Percentiles rank a stretch among this genome's conserved stretches.
Evolutionary conservation across 2,888 invertebrate genomes (phyloP).

Genomic region (Elegia similella): DNA sequence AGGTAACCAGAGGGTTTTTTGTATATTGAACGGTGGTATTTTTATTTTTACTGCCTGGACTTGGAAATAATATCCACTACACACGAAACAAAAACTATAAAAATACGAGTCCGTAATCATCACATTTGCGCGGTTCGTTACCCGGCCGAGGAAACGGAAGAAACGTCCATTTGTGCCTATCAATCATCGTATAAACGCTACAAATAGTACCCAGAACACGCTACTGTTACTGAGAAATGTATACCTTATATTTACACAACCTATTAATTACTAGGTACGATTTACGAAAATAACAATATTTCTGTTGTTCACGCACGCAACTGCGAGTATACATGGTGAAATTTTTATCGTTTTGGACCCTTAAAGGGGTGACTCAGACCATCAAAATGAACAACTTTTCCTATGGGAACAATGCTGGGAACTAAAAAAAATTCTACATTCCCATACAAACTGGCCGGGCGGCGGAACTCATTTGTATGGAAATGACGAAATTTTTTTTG

Average conservation of each 20-base stretch:
- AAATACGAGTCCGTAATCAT: constrained; percentile 42
- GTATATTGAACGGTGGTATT: neutral
- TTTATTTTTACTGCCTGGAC: neutral
- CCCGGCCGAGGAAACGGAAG: constrained; percentile 35
- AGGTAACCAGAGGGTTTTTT: no score
- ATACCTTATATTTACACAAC: neutral
- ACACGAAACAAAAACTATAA: constrained; percentile 14
- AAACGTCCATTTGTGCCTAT: constrained; percentile 28
- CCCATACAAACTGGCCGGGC: no score
- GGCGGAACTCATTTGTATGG: no score
- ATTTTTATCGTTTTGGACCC: no score
- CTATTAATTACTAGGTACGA: constrained; percentile 1
- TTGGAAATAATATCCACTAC: neutral
- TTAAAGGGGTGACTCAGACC: no score
- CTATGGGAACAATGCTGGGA: no score
- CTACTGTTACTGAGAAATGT: constrained; percentile 9
- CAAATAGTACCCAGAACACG: constrained; percentile 13
- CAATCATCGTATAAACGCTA: constrained; percentile 19
- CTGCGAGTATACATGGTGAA: no score
- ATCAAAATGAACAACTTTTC: no score
- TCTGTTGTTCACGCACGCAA: no score
- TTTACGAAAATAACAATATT: no score
- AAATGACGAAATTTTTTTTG: no score
- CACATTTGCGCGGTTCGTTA: constrained; percentile 48
- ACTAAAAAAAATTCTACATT: no score